These are phyloP conservation scores for Epirrhoe tristata DNA, from an alignment of 2,888 invertebrate genomes.

Conservation along the genomic window DNA sequence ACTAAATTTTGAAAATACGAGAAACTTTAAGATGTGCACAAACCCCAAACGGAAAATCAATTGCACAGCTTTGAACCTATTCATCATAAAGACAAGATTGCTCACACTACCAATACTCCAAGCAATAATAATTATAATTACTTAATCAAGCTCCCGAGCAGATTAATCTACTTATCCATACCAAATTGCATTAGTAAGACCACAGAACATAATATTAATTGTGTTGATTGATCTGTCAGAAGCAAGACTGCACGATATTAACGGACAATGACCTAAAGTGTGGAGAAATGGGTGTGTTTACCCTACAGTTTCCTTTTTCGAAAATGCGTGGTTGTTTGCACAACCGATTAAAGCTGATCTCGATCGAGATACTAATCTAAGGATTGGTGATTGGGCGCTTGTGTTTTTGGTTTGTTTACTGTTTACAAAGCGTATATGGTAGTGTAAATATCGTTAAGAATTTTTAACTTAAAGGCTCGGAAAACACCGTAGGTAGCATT, in stretches of 20 bases:
- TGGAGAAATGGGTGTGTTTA: constrained; percentile 50
- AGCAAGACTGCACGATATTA: constrained; percentile 5
- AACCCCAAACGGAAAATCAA: too few species aligned
- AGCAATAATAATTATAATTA: background rate
- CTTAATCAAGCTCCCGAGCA: constrained; percentile 1
- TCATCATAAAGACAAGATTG: too few species aligned
- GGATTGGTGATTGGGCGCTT: constrained; percentile 20
- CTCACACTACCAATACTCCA: background rate
- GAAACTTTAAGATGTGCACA: too few species aligned
- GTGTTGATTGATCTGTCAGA: constrained; percentile 22
- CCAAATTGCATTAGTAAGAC: constrained; percentile 14
- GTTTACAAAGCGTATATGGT: constrained; percentile 11
- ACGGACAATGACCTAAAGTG: constrained; percentile 51
- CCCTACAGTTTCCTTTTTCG: constrained; percentile 61
- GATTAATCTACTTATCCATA: constrained; percentile 15
- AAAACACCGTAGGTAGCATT: too few species aligned
- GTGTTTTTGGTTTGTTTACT: constrained; percentile 15
- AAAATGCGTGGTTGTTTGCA: constrained; percentile 60
- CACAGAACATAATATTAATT: constrained; percentile 8
- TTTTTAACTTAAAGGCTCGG: background rate
- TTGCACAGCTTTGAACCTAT: too few species aligned
- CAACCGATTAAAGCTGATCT: constrained; percentile 46
- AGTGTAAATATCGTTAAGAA: background rate
- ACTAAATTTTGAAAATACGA: too few species aligned
- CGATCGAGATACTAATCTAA: constrained; percentile 31